Evolutionary conservation across 53 echinoderm and acorn worm species (phyloP), one percentile per base, ranked within the genome.

Genomic region (Hippasteria phrygiana): DNA sequence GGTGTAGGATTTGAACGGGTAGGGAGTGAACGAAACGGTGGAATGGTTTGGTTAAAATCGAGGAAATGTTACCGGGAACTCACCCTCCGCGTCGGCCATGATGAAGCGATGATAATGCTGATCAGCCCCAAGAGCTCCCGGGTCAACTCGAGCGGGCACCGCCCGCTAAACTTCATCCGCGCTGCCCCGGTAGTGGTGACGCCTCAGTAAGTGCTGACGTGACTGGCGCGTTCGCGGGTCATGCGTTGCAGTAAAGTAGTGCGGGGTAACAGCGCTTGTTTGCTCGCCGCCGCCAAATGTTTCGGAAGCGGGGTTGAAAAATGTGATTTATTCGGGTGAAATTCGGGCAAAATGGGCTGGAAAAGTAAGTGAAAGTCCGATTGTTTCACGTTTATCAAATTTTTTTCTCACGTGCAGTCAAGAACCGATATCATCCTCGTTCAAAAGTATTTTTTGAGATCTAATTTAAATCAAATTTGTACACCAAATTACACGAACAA

Each of bases 81-180:
- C 46, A 88, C 88, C 88, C 55, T 88, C 88, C 47, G 65, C 43
- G 77, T 88, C 88, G 41, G 88, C 88, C 88, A 88, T 88, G 77
- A 77, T 88, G 45, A 50, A 78, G 88, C 88, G 77, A 88, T 88
- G 77, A 77, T 88, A 74, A 77, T 77, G 77, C 78, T 77, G 69
- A 77, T 78, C 77, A 78, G 77, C 77, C 93, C 93, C 93, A 87
- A 90, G 90, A 90, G 90, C 82, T 93, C 93, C 89, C 93, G 93
- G 93, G 93, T 90, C 90, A 88, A 66, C 78, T 88, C 88, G 31
- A 88, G 78, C 88, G 90, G 90, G 90, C 90, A 88, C 93, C 93
- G 91, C 91, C 87, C 70, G 91, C 91, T 72, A 71, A 50, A 90
- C 93, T 93, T 93, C 93, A 87, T 93, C 93, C 93, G 93, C 93